Conservation (phyloP, 2,113 vertebrate species). For the Zosterops pallidus region DNA sequence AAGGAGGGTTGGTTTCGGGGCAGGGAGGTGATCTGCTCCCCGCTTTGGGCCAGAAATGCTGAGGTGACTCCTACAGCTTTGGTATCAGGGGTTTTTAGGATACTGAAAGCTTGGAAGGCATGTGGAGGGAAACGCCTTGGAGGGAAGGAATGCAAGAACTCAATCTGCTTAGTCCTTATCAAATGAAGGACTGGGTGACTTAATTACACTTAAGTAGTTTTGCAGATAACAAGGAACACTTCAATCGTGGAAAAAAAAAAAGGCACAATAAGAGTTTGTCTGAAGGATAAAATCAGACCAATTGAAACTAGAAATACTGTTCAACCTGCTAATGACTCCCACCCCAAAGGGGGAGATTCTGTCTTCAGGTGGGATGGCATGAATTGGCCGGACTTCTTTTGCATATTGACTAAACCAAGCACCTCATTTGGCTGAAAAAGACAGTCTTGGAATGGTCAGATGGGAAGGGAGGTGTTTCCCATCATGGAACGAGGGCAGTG, state of each 20-base stretch:
- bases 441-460: neutral
- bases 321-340: neutral
- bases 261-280: neutral
- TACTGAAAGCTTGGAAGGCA: neutral
- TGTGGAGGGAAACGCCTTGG: neutral
- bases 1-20: neutral
- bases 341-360: neutral
- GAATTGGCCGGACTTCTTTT: neutral
- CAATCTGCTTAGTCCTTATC: conserved; percentile 21
- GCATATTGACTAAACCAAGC: neutral
- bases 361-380: neutral
- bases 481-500: neutral
- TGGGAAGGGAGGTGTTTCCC: neutral
- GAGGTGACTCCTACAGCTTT: neutral
- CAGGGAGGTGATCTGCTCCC: neutral
- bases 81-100: neutral
- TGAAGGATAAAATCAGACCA: conserved; percentile 6
- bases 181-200: conserved; percentile 1
- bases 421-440: neutral
- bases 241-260: neutral
- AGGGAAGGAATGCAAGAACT: neutral
- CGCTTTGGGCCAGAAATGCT: neutral
- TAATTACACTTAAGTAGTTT: conserved; percentile 43
- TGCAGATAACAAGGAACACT: conserved; percentile 12
- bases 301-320: neutral